These are phyloP conservation scores for Drosophila recens DNA, from an alignment of 2,888 invertebrate species.

Conservation along the genomic window DNA sequence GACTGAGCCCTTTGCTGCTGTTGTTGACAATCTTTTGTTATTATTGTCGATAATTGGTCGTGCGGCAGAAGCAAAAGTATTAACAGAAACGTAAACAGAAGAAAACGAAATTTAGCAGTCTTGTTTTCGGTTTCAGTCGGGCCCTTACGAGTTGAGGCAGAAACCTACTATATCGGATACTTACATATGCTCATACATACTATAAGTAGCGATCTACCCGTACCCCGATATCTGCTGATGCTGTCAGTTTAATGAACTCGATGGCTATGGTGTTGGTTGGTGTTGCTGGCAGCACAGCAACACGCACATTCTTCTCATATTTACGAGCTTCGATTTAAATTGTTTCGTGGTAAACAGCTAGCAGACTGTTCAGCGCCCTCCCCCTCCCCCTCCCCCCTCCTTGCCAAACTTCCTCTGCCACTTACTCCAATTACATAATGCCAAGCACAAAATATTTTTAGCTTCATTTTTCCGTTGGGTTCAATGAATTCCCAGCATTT, in stretches of 20 bases:
- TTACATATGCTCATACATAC: neutral
- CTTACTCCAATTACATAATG: conserved; percentile 60
- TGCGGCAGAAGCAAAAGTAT: conserved; percentile 8
- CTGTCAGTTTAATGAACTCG: conserved; percentile 53
- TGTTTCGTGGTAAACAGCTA: neutral
- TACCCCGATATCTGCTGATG: conserved; percentile 9
- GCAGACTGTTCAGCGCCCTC: neutral
- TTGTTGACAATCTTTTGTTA: conserved; percentile 22
- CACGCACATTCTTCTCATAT: conserved; percentile 70
- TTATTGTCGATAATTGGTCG: conserved; percentile 41
- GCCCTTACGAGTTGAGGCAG: conserved; percentile 45
- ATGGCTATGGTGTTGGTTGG: neutral
- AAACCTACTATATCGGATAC: neutral
- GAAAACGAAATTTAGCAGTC: conserved; percentile 70
- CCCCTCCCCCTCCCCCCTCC: neutral
- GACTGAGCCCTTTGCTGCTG: conserved; percentile 23
- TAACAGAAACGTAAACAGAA: conserved; percentile 22
- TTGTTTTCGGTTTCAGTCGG: conserved; percentile 65
- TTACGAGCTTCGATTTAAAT: conserved; percentile 19
- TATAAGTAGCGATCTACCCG: conserved; percentile 3
- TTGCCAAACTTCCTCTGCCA: neutral
- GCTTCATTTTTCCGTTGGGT: conserved; percentile 46
- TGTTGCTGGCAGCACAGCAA: neutral
- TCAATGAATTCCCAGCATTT: conserved; percentile 72
- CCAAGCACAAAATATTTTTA: conserved; percentile 26